Conservation (phyloP, 2,888 invertebrate species). For the Phrixothrix hirtus region DNA sequence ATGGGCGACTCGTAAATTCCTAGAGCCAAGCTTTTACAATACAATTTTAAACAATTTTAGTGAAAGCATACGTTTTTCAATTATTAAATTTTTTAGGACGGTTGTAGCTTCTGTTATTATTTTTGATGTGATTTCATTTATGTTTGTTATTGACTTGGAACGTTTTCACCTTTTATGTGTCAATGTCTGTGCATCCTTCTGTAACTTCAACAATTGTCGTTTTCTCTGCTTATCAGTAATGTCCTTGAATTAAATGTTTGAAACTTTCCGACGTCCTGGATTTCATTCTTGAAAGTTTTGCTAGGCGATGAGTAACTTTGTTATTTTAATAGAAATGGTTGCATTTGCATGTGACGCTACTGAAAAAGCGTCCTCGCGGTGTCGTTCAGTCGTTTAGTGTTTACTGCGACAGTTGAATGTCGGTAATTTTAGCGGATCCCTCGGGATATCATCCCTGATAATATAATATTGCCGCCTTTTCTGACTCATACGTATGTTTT, state of each 20-base stretch:
- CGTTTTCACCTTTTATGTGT: conserved; percentile 24
- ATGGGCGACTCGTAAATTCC: conserved; percentile 30
- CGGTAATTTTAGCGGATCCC: conserved; percentile 42
- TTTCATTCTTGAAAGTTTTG: background rate
- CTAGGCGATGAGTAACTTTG: conserved; percentile 1
- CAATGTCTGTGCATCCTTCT: conserved; percentile 12
- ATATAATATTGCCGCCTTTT: conserved; percentile 35
- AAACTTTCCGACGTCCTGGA: no score
- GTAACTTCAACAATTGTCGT: background rate
- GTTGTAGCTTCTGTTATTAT: no score
- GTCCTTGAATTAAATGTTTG: no score
- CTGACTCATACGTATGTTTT: conserved; percentile 30
- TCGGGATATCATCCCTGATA: conserved; percentile 38
- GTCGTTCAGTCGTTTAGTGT: conserved; percentile 39
- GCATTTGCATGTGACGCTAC: conserved; percentile 26
- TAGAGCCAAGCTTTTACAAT: no score
- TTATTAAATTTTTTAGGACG: no score
- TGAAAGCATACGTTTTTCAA: background rate
- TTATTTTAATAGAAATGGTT: conserved; percentile 10
- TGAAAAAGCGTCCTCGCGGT: conserved; percentile 32
- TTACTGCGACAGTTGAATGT: conserved; percentile 45
- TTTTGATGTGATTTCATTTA: no score
- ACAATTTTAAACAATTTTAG: no score
- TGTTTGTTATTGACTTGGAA: conserved; percentile 9
- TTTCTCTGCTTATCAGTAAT: no score